Evolutionary conservation across 2,797 vertebrate genomes (phyloP).

Genomic region (Gymnoscopelus braueri): DNA sequence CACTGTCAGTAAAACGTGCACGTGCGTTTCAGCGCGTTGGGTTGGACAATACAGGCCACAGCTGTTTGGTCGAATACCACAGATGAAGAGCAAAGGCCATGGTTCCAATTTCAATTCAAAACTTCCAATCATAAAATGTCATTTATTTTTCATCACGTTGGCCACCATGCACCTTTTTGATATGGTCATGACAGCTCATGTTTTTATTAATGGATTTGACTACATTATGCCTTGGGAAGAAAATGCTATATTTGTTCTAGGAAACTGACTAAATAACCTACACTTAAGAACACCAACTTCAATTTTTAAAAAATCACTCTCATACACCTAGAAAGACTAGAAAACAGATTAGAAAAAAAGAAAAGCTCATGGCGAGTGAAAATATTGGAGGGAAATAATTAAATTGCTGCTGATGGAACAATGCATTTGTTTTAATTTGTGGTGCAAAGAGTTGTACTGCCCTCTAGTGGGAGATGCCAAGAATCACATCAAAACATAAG

Average conservation of each 20-base stretch:
- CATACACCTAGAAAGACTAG: not conserved
- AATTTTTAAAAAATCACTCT: no score
- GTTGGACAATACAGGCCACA: conserved; percentile 53
- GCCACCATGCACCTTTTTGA: not conserved
- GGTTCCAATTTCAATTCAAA: conserved; percentile 42
- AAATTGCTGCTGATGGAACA: not conserved
- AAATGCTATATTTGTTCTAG: no score
- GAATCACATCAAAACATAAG: no score
- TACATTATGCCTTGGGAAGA: no score
- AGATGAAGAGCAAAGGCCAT: conserved; percentile 22
- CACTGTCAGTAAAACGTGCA: not conserved
- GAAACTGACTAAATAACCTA: no score
- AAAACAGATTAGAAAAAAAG: not conserved
- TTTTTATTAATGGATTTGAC: conserved; percentile 17
- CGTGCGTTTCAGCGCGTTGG: not conserved
- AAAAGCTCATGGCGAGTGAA: not conserved
- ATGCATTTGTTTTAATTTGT: not conserved
- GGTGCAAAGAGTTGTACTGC: conserved; percentile 13
- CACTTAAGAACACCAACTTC: no score
- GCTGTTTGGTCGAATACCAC: conserved; percentile 67
- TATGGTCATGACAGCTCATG: not conserved
- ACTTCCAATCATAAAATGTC: conserved; percentile 20
- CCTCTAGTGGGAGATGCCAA: conserved; percentile 51
- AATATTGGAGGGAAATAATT: no score
- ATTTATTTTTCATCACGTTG: conserved; percentile 44